These are phyloP conservation scores for Prionailurus bengalensis DNA, from an alignment of 2,113 vertebrate species.

Conservation along the genomic window DNA sequence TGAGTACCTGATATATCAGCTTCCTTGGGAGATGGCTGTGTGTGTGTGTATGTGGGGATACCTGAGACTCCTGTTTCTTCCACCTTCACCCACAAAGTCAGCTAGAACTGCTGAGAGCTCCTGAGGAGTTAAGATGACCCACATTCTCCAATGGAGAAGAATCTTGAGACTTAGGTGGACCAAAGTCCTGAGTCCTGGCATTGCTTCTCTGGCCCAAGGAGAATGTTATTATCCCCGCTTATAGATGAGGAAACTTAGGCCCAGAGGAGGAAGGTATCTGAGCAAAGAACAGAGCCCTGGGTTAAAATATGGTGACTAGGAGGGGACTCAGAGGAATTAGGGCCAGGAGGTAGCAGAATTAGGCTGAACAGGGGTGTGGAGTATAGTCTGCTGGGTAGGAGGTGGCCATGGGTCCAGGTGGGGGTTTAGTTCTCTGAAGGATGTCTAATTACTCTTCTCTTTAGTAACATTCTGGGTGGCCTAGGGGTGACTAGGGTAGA, in stretches of 20 bases:
- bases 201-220: background rate
- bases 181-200: background rate
- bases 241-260: background rate
- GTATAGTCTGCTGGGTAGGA: background rate
- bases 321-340: background rate
- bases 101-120: background rate
- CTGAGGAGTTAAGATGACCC: background rate
- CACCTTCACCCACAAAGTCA: background rate
- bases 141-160: background rate
- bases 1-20: background rate
- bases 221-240: background rate
- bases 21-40: background rate
- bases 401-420: background rate
- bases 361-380: background rate
- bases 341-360: background rate
- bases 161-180: background rate
- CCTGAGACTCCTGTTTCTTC: background rate
- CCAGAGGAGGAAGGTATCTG: background rate
- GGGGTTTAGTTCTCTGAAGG: background rate
- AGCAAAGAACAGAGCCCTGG: background rate
- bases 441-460: constrained; percentile 7
- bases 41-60: background rate
- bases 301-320: background rate
- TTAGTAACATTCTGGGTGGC: background rate
- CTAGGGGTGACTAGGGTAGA: background rate